A percentile compares a stretch with the other conserved stretches of the same genome.
phyloP scores from a whole-genome alignment of 2,888 invertebrate genomes.

The Elaeidobius kamerunicus region DNA sequence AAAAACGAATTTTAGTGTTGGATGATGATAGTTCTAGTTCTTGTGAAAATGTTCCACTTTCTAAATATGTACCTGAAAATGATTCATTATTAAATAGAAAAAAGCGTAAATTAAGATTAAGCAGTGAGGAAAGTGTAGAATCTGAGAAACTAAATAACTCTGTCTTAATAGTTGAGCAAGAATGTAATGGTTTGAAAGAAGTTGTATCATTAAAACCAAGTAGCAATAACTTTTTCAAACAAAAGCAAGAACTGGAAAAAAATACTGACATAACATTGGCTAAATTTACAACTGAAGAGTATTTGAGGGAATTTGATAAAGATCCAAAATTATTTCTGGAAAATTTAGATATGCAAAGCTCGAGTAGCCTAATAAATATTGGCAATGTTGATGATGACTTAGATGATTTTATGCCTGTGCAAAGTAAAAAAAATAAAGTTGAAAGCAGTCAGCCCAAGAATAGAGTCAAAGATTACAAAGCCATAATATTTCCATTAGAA shows the following conservation, averaged over 20 bases:
- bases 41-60: too few relatives aligned
- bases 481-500: background rate
- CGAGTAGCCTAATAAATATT: background rate
- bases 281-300: conserved; percentile 26
- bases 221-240: too few relatives aligned
- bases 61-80: too few relatives aligned
- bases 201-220: background rate
- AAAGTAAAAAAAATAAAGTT: background rate
- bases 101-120: conserved; percentile 12
- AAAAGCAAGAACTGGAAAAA: background rate
- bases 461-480: background rate
- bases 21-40: too few relatives aligned
- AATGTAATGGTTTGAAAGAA: background rate
- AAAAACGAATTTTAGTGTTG: background rate
- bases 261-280: background rate
- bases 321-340: conserved; percentile 11
- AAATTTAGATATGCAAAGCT: background rate
- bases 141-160: background rate
- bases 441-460: background rate
- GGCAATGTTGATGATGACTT: background rate
- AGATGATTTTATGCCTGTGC: background rate
- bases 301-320: conserved; percentile 16
- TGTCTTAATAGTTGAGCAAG: background rate
- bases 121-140: background rate
- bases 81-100: too few relatives aligned